phyloP scores from a whole-genome alignment of 2,888 invertebrate species.

The Callinectes sapidus region DNA sequence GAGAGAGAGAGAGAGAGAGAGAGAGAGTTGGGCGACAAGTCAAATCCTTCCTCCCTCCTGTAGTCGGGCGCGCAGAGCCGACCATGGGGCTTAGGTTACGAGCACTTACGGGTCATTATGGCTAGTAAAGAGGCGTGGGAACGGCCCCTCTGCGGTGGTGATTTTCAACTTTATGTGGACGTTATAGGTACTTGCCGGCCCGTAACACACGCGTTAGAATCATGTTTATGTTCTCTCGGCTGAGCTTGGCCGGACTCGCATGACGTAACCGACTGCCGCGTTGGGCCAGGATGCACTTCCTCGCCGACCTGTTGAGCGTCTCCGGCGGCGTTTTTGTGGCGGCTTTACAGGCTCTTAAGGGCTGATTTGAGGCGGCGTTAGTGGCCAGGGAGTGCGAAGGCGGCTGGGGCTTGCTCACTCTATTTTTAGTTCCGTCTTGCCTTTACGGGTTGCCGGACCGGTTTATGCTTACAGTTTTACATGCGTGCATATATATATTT shows the following conservation, averaged over 20 bases:
- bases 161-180: slow-evolving; percentile 69
- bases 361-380: slow-evolving; percentile 47
- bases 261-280: slow-evolving; percentile 29
- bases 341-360: slow-evolving; percentile 44
- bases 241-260: slow-evolving; percentile 8
- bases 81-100: slow-evolving; percentile 66
- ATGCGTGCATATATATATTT: neutral
- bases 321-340: slow-evolving; percentile 6
- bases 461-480: slow-evolving; percentile 24
- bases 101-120: slow-evolving; percentile 68
- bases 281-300: slow-evolving; percentile 29
- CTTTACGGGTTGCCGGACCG: neutral
- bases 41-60: slow-evolving; percentile 41
- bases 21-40: slow-evolving; percentile 42
- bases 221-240: slow-evolving; percentile 57
- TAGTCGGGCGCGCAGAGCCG: slow-evolving; percentile 36
- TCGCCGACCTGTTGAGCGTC: slow-evolving; percentile 47
- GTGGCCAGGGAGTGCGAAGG: slow-evolving; percentile 15
- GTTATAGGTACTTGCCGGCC: slow-evolving; percentile 69
- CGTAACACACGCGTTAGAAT: slow-evolving; percentile 68
- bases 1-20: slow-evolving; percentile 43
- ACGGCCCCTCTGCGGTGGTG: slow-evolving; percentile 66
- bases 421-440: slow-evolving; percentile 22
- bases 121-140: slow-evolving; percentile 70
- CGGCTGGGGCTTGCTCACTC: slow-evolving; percentile 25